Base-by-base conservation (phyloP, 1,140 invertebrate species). In the Maconellicoccus hirsutus region DNA sequence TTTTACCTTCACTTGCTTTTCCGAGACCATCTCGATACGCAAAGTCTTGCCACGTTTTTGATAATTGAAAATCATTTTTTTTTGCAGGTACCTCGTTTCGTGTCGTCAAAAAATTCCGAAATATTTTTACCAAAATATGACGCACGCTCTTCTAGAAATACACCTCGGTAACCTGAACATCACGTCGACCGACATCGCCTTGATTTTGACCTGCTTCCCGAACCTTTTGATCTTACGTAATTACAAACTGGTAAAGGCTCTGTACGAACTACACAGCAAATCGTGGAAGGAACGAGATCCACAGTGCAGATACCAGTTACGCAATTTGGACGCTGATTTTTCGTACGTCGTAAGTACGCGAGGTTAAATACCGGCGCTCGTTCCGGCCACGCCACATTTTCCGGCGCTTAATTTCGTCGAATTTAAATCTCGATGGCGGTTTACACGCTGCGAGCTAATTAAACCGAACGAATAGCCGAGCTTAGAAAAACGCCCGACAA, bases 311-410 rank as follows among this genome's bases (percentile, higher is more conserved):
- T 77, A 77, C 71, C 72, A 75, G 21, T 72, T 78, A 25, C 70
- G 27, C 0, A 77, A 78, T 61, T 71, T 78, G 0, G 77, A 78
- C 38, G 75, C 74, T 12, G 77, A 78, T 73, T 78, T 78, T 71
- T 78, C 77, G 10, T 76, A 78, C 72, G 76, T 78, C 27, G 76
- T 77, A 70, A 71, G 75, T 73, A 33, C 3, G 4, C 29, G 29
- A 33, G 4, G 29, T 6, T 3, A 33, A 33, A 33, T 6, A 6
- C 12, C 12, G 12, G 4, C 29, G 4, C 29, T 33, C 29, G 29
- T 12, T 12, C 12, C 12, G 4, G 29, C 29, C 12, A 33, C 12
- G 29, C 29, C 29, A 33, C 29, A 33, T 6, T 6, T 6, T 12
- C 29, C 12, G 12, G 12, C 29, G 29, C n/a, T n/a, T n/a, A n/a